Conservation (phyloP, 2,113 vertebrate species). For the Callipepla californica region DNA sequence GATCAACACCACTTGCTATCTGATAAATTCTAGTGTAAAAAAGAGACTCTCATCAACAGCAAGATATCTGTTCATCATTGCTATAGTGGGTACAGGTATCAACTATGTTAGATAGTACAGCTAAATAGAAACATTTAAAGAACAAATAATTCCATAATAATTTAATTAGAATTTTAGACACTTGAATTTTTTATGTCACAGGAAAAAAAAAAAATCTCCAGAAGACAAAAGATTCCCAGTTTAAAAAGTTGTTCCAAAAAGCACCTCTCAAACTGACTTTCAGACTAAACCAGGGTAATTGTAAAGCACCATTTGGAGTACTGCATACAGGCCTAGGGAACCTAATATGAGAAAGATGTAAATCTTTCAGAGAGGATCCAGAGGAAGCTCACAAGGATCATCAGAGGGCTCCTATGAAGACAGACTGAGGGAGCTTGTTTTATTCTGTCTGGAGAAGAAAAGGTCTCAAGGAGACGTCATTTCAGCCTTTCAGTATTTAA, state of each 20-base stretch:
- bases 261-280: neutral
- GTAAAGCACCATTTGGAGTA: neutral
- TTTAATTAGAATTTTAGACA: neutral
- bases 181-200: neutral
- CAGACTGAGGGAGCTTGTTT: too few species aligned
- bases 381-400: too few species aligned
- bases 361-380: too few species aligned
- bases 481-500: too few species aligned
- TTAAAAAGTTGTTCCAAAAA: neutral
- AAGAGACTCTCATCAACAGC: neutral
- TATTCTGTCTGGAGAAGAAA: too few species aligned
- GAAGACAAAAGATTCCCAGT: neutral
- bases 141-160: too few species aligned
- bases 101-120: neutral
- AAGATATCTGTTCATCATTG: neutral
- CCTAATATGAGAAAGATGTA: too few species aligned
- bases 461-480: too few species aligned
- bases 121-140: neutral
- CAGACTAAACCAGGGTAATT: neutral
- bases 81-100: neutral
- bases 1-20: neutral
- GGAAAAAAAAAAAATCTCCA: neutral
- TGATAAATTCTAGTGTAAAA: neutral
- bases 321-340: too few species aligned
- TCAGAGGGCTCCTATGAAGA: too few species aligned